Evolutionary conservation across 2,888 invertebrate species (phyloP), one percentile per base, ranked within the genome.

Genomic region (Apamea anceps): DNA sequence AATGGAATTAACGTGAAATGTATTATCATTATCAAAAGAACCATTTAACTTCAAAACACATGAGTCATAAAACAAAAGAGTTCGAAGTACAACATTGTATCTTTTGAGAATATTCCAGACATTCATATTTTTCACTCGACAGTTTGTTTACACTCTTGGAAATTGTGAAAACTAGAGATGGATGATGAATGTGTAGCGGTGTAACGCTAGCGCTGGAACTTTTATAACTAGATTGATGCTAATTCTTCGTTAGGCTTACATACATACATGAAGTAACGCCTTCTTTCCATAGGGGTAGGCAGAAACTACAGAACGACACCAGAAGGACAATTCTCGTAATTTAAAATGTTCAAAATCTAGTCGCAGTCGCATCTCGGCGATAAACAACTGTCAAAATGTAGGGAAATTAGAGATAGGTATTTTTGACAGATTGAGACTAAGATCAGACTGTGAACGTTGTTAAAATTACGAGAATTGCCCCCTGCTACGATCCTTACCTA

Each of bases 1-100:
- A 65, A 66, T 67, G 21, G 12, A 68, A 72, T 42, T 15, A 68
- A 57, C 12, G 66, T 25, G 15, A 66, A 70, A 65, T 48, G 28
- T 72, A 51, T 75, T 72, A 67, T 63, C 67, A 28, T 72, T 66
- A 77, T n/a, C 28, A 7, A 28, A 15, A 15, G 37, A 77, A 51
- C 60, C 48, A 82, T 65, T 66, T 72, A 42, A 66, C 15, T 28
- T n/a, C 45, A 72, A 78, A 73, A 82, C 78, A 78, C 28, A 70
- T 84, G 80, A 84, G 66, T 84, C 80, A 84, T 73, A 71, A 45
- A 73, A 48, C 65, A 72, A 73, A 77, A 80, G 75, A 80, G 84
- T 84, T 71, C 60, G 65, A 75, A 84, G 63, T 75, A 84, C 51
- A 72, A 83, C 60, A 66, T 72, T 72, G 72, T 79, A 54, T 75